Base-by-base conservation (phyloP, 2,888 invertebrate species). In the Heteropelma amictum region DNA sequence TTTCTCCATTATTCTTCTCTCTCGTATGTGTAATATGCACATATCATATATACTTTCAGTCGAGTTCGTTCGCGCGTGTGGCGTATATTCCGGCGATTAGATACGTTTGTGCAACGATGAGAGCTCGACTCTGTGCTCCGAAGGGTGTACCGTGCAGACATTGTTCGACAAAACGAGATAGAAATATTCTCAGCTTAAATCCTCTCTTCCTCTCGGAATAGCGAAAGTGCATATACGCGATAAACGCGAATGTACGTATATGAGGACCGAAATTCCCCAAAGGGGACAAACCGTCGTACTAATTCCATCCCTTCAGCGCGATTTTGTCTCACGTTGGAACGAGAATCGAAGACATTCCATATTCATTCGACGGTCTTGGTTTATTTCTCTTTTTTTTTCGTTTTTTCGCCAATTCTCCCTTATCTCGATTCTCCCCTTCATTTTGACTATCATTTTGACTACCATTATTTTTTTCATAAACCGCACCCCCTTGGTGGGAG, bases 221-320 rank as follows among this genome's bases (percentile, higher is more conserved):
- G 42, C 38, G 69, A 67, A 64, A 80, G 79, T 77, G 79, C 78
- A 78, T 77, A 76, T 80, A 77, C 77, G 72, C 72, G 77, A 78
- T 79, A 79, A 79, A 78, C 77, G 73, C 28, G n/a, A n/a, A n/a
- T n/a, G n/a, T n/a, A n/a, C n/a, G n/a, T n/a, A 68, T 71, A 49
- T 23, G 61, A 60, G 56, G 38, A 40, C n/a, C 60, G 30, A 42
- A 19, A 58, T 40, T 42, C 47, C 33, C 60, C 58, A 64, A 33
- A 76, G 73, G 76, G 75, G 76, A 77, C 75, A 75, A 56, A 67
- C 54, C 60, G 38, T n/a, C n/a, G n/a, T 64, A 49, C 78, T 78
- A 79, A 81, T 79, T 78, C 81, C 67, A 80, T 78, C 80, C 73
- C 72, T 78, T 64, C 68, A 79, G 79, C 71, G 68, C 74, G 67